Evolutionary conservation across 2,888 invertebrate genomes (phyloP).

Genomic region (Limnephilus lunatus): DNA sequence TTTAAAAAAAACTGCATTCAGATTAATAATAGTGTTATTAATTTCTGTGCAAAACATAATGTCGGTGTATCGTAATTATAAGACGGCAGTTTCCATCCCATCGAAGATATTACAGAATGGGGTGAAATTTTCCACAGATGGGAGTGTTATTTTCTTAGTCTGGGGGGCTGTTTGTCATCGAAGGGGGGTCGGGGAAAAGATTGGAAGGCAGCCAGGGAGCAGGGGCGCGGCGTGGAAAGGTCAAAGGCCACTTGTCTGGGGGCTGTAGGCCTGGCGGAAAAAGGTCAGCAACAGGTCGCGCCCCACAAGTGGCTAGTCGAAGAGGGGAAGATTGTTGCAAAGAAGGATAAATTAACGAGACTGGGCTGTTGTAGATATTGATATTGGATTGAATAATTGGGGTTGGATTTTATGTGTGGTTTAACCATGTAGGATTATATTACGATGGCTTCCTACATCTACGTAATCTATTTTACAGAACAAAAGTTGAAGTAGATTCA

Average conservation of each 20-base stretch:
- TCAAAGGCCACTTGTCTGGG: slow-evolving; percentile 46
- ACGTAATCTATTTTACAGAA: too few relatives aligned
- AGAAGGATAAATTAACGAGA: neutral
- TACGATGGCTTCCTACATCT: neutral
- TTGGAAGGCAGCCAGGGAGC: neutral
- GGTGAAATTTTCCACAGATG: neutral
- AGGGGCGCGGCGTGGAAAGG: slow-evolving; percentile 43
- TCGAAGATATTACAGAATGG: neutral
- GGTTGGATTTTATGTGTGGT: neutral
- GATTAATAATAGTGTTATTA: too few relatives aligned
- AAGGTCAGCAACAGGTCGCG: slow-evolving; percentile 57
- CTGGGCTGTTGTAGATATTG: neutral
- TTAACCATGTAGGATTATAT: neutral
- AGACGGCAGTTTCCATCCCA: neutral
- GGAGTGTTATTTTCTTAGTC: neutral
- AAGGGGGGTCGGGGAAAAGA: neutral
- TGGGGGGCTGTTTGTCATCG: neutral
- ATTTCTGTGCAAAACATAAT: too few relatives aligned
- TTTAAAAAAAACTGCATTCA: too few relatives aligned
- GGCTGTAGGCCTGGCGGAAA: slow-evolving; percentile 10
- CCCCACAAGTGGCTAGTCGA: slow-evolving; percentile 41
- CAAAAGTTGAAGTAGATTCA: too few relatives aligned
- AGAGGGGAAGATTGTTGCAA: neutral
- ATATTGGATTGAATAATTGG: neutral
- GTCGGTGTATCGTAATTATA: neutral